Evolutionary conservation across 2,113 vertebrate genomes (phyloP).

Genomic region (Elaphurus davidianus): DNA sequence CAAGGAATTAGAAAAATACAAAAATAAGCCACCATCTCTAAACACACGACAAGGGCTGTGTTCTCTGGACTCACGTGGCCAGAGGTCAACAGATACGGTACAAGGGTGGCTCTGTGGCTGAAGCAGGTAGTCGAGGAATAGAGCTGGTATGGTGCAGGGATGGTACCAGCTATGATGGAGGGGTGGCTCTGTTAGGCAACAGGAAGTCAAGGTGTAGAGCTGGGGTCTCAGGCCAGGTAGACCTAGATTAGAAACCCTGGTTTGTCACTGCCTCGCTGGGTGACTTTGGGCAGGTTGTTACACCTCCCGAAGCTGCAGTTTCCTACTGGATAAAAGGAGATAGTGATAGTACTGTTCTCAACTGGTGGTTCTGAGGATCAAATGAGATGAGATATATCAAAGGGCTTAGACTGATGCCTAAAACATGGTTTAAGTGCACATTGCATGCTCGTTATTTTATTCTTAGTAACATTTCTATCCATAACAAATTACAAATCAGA

Average conservation of each 20-base stretch:
- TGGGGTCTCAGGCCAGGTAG: not conserved
- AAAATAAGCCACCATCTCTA: not conserved
- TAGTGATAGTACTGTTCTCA: not conserved
- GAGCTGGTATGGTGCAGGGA: not conserved
- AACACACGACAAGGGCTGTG: not conserved
- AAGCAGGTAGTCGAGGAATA: not conserved
- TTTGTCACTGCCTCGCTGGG: not conserved
- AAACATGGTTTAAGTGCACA: not conserved
- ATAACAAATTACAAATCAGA: not conserved
- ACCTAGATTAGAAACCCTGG: not conserved
- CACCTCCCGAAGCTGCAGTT: not conserved
- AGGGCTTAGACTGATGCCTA: not conserved
- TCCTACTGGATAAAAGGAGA: not conserved
- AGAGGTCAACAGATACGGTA: not conserved
- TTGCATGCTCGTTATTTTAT: not conserved
- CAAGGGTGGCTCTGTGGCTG: not conserved
- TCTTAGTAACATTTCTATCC: not conserved
- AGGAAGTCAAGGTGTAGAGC: not conserved
- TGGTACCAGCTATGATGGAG: not conserved
- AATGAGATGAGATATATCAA: not conserved
- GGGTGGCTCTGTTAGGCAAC: not conserved
- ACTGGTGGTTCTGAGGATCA: not conserved
- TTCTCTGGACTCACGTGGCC: not conserved
- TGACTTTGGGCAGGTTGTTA: not conserved
- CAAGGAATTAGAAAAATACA: not conserved